Percentiles rank a stretch among this genome's conserved stretches.
Evolutionary conservation across 1,140 invertebrate genomes (phyloP).

Genomic region (Yoshiicerus persimilis): DNA sequence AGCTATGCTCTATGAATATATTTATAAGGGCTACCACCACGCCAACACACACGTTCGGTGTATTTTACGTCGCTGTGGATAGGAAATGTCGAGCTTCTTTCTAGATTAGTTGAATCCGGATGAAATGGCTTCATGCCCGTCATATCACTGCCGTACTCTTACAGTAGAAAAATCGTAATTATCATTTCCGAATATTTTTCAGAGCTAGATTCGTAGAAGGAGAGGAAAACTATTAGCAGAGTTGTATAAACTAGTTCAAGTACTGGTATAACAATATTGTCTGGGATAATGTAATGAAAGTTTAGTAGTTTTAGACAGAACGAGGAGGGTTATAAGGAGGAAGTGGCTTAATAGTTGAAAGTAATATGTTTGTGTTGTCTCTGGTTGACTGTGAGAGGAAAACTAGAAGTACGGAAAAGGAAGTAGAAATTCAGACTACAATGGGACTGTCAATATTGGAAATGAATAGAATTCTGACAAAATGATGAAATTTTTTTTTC

Average conservation of each 20-base stretch:
- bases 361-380: slow-evolving; percentile 14
- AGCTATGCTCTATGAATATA: not conserved
- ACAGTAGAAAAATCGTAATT: slow-evolving; percentile 33
- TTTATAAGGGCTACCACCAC: not conserved
- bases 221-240: not conserved
- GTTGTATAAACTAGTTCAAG: no score
- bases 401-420: slow-evolving; percentile 1
- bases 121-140: slow-evolving; percentile 22
- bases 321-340: not conserved
- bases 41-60: not conserved
- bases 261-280: no score
- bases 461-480: slow-evolving; percentile 23
- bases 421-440: slow-evolving; percentile 13
- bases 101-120: not conserved
- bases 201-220: no score
- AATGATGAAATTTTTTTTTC: slow-evolving; percentile 10
- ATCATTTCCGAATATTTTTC: slow-evolving; percentile 39
- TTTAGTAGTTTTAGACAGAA: not conserved
- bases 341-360: not conserved
- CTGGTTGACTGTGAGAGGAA: not conserved
- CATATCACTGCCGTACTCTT: not conserved
- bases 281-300: not conserved
- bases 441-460: slow-evolving; percentile 12
- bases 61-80: not conserved
- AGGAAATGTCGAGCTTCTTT: not conserved